Evolutionary conservation across 2,888 invertebrate species (phyloP), one percentile per base, ranked within the genome.

Genomic region (Leptopilina syphax): DNA sequence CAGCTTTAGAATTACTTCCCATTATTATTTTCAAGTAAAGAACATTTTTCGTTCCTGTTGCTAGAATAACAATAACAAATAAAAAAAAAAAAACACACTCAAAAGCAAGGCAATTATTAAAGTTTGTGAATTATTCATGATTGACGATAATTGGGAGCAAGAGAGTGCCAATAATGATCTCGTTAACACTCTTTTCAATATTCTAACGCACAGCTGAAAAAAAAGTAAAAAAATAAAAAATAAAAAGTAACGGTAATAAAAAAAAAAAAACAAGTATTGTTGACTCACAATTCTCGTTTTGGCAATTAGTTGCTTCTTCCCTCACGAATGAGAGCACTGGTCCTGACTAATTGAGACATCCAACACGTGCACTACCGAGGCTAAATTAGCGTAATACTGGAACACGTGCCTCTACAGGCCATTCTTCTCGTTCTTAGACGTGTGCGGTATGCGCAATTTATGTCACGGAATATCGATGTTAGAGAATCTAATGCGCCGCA

Each of bases 401-500:
- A 73, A 73, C 73, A 73, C 54, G 73, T 73, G 78, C 34, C 44
- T n/a, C 60, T 54, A 24, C 24, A 73, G 78, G 78, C 73, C 77
- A 79, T 80, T 82, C 66, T 80, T 63, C 77, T 67, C 60, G 63
- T n/a, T 77, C 77, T 82, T 66, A 77, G 50, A 80, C 82, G 78
- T 77, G 80, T 78, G 67, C 41, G 79, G 66, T 47, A 27, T 60
- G 34, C 77, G 65, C 81, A 81, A 83, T 83, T 83, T 81, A 80
- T 68, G 80, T 73, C 77, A 63, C 44, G 68, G 76, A 79, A 80
- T 77, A 76, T 66, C 70, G 65, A 78, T 78, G 57, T 78, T 63
- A 67, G 73, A 65, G n/a, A 78, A 76, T 77, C 79, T 80, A 83
- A 83, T 83, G 81, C 77, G 73, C 77, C 50, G 81, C 73, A 81